Conservation (phyloP, 2,797 vertebrate genomes). For the Paedocypris micromegethes region DNA sequence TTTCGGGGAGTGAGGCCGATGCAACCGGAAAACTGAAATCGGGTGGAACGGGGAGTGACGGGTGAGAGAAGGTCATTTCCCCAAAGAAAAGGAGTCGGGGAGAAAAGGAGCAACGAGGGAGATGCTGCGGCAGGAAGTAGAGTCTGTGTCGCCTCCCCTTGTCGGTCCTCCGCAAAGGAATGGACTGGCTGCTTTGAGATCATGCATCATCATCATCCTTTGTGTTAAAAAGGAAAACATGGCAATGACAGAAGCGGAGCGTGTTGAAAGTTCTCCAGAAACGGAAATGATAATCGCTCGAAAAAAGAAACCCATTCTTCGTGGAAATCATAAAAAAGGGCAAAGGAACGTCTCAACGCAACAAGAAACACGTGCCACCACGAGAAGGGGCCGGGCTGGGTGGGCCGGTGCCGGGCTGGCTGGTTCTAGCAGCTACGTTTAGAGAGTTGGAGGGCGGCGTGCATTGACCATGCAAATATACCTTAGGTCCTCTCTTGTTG, state of each 20-base stretch:
- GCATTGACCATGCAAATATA: constrained; percentile 99
- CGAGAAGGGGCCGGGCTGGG: constrained; percentile 76
- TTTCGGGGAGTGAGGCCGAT: constrained; percentile 83
- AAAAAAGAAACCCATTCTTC: constrained; percentile 69
- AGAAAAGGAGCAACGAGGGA: constrained; percentile 69
- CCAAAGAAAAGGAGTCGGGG: constrained; percentile 61
- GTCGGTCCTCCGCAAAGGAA: constrained; percentile 75
- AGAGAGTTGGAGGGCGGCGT: constrained; percentile 99
- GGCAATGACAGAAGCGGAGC: constrained; percentile 71
- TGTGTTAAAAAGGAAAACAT: constrained; percentile 73
- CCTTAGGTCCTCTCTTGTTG: constrained; percentile 99
- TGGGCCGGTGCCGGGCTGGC: constrained; percentile 79
- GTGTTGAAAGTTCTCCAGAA: constrained; percentile 56
- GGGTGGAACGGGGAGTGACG: constrained; percentile 61
- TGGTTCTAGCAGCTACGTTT: constrained; percentile 84
- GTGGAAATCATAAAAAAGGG: constrained; percentile 68
- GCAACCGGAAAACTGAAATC: constrained; percentile 89
- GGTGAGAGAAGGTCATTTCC: constrained; percentile 60
- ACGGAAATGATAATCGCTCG: constrained; percentile 66
- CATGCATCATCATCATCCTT: constrained; percentile 82
- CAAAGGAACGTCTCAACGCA: constrained; percentile 50
- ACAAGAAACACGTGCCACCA: constrained; percentile 84
- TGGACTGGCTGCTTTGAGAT: constrained; percentile 79
- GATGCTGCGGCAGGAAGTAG: constrained; percentile 71
- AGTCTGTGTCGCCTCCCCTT: constrained; percentile 71